Conservation (phyloP, 2,113 vertebrate genomes). For the Tachysurus vachellii region DNA sequence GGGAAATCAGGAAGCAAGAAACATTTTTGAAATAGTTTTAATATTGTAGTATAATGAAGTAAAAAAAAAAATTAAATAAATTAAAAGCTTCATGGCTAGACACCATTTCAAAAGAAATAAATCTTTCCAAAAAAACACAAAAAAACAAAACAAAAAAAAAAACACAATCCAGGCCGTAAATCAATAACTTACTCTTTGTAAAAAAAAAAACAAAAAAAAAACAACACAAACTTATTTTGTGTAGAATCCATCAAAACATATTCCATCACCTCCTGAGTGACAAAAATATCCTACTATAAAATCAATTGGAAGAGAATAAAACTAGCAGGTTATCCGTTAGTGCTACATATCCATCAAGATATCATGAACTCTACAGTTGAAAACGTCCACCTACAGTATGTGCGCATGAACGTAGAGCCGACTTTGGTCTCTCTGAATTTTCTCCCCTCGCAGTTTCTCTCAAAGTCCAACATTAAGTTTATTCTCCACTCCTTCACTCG, state of each 20-base stretch:
- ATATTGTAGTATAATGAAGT: constrained; percentile 29
- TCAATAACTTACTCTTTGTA: neutral
- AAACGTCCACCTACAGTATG: neutral
- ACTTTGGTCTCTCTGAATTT: neutral
- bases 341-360: constrained; percentile 15
- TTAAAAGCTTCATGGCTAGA: neutral
- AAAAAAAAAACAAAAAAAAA: constrained; percentile 20
- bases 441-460: too few relatives aligned
- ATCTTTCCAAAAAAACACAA: neutral
- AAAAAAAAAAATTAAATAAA: constrained; percentile 27
- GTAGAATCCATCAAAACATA: constrained; percentile 32
- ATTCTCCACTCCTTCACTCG: neutral
- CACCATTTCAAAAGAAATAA: neutral
- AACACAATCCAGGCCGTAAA: neutral
- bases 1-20: neutral
- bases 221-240: constrained; percentile 16
- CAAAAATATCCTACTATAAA: neutral
- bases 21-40: constrained; percentile 34
- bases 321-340: neutral
- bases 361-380: neutral
- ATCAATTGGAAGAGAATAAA: neutral
- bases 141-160: too few relatives aligned
- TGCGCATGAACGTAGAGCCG: neutral
- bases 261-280: constrained; percentile 21
- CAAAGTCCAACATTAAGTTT: neutral